Base-by-base conservation (phyloP, 1,140 invertebrate genomes). In the Acyrthosiphon pisum region DNA sequence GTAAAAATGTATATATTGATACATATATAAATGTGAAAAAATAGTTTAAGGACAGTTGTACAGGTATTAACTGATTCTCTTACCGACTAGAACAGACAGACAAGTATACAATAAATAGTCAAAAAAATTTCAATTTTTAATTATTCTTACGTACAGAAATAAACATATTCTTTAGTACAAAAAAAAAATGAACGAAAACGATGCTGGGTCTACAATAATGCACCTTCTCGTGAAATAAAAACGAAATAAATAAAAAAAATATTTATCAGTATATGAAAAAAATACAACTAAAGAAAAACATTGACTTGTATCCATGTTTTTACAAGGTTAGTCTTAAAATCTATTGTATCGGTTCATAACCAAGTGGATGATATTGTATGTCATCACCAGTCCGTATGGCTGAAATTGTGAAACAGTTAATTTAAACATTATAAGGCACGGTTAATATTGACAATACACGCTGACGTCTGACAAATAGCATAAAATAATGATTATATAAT, bases 351-450 rank as follows among this genome's bases (percentile, higher is more conserved):
- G 53, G 37, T 68, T 18, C 44, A n/a, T 90, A 90, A 68, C 26
- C 56, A n/a, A 90, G 53, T 41, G 37, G 89, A 68, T 60, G 88
- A 60, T 90, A 90, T 68, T 90, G 89, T 90, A 35, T 20, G 26
- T 68, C 89, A 90, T 90, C 89, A n/a, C 41, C 53, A 18, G 20
- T 90, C 56, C 8, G 53, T 56, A 9, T 6, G 53, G 26, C 89
- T 90, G 89, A 90, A 90, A 90, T 68, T 30, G 53, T 46, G 89
- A 68, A 90, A 90, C 26, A 68, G 53, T 37, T 90, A 11, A 30
- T 90, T 90, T 68, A 68, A 44, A 44, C 14, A 44, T 44, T 37
- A 20, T 50, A 30, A 6, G 8, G 1, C 6, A 86, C 14, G 18
- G 3, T 37, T 20, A 37, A 53, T 18, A 89, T 50, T 50, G 9